Evolutionary conservation across 2,888 invertebrate genomes (phyloP).

Genomic region (Bugulina stolonifera): DNA sequence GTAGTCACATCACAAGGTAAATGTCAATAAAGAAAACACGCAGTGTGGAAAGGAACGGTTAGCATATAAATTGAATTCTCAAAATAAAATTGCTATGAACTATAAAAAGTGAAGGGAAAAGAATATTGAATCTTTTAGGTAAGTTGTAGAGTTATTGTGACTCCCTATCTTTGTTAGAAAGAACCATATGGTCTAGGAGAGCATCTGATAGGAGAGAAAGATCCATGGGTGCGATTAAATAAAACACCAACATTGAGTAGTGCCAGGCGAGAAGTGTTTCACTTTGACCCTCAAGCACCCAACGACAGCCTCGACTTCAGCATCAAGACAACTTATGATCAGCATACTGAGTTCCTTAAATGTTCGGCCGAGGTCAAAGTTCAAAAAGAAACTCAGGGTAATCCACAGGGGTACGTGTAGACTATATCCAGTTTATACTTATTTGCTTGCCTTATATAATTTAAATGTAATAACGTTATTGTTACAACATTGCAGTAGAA

Average conservation of each 20-base stretch:
- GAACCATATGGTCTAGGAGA: conserved; percentile 40
- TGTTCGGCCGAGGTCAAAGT: conserved; percentile 39
- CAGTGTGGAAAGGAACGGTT: no score
- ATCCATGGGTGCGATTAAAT: conserved; percentile 50
- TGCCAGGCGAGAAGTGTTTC: conserved; percentile 43
- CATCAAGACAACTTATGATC: conserved; percentile 50
- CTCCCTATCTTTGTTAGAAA: conserved; percentile 35
- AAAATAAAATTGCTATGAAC: no score
- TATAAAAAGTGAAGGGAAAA: no score
- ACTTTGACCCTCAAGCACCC: conserved; percentile 48
- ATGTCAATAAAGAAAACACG: no score
- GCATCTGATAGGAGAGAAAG: conserved; percentile 44
- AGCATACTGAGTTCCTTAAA: conserved; percentile 47
- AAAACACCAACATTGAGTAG: conserved; percentile 43
- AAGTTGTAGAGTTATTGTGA: no score
- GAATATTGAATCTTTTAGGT: no score
- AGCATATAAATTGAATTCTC: no score
- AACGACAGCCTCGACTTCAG: conserved; percentile 52
- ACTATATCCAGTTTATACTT: no score
- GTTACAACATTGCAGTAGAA: no score
- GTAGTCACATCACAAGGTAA: no score
- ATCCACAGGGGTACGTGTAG: conserved; percentile 45
- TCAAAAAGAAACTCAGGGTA: conserved; percentile 48
- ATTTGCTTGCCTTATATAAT: no score
- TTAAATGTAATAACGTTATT: no score